Evolutionary conservation across 1,140 invertebrate genomes (phyloP), one percentile per base, ranked within the genome.

Genomic region (Aphidius gifuensis): DNA sequence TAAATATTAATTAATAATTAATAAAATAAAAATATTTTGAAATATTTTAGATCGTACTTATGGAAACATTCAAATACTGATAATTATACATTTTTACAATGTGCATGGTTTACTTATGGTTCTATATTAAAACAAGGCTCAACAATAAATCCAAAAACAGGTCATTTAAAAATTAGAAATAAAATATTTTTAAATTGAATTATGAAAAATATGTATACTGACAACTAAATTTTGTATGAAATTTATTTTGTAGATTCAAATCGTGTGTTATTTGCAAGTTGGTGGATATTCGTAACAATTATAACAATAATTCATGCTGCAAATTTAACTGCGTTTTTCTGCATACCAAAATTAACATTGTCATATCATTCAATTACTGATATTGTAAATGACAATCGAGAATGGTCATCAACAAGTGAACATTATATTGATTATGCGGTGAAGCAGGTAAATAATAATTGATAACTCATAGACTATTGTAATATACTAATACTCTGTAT

Each of bases 261-360:
- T 16, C 16, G 16, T 16, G 16, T 16, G 16, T 16, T 16, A 16
- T 16, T 16, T 16, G 91, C 92, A 21, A 92, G 91, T 0, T 95
- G 93, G 93, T 94, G 92, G 92, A 85, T 95, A 53, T 94, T 93
- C 74, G 91, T 93, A 56, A 90, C 92, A 46, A 86, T 94, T 58
- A 74, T 95, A 16, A 94, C 92, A 0, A 90, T 92, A n/a, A 94
- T 93, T 77, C 94, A 95, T 75, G 94, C 93, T 4, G 93, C 92
- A 3, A 94, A 95, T 78, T 82, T 95, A 60, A 95, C 92, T 1
- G 93, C 93, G 32, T 16, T 16, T 16, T 16, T 16, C 16, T n/a
- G n/a, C n/a, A n/a, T n/a, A n/a, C n/a, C n/a, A n/a, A n/a, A n/a
- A n/a, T n/a, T n/a, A n/a, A n/a, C n/a, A n/a, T n/a, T n/a, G n/a